Percentiles rank a stretch among this genome's conserved stretches.
These are phyloP conservation scores for Drosophila willistoni DNA, from an alignment of 1,140 invertebrate species.

Conservation along the genomic window DNA sequence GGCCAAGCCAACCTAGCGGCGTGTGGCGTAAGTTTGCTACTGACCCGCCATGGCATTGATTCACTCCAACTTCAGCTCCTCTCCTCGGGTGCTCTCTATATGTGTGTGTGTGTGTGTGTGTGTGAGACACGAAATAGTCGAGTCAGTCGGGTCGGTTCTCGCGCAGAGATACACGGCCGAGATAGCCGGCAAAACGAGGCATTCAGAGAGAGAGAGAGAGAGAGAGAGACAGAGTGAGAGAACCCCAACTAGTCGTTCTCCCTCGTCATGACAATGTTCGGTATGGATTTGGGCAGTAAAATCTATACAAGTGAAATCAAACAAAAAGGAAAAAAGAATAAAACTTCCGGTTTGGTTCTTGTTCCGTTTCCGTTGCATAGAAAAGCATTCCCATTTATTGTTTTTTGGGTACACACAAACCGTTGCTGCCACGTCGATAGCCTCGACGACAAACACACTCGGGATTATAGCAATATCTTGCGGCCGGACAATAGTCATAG, in stretches of 20 bases:
- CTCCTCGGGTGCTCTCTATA: constrained; percentile 52
- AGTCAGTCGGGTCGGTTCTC: constrained; percentile 10
- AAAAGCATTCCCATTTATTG: constrained; percentile 24
- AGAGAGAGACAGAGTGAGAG: background rate
- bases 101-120: constrained; percentile 1
- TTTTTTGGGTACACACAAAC: constrained; percentile 39
- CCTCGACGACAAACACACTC: constrained; percentile 53
- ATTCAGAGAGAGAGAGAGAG: no score
- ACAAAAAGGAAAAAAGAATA: no score
- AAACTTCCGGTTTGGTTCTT: no score
- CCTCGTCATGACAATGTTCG: background rate
- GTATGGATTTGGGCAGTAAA: background rate
- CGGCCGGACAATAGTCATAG: constrained; percentile 30
- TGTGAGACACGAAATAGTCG: constrained; percentile 21
- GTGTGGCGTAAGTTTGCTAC: constrained; percentile 75
- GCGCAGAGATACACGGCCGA: background rate
- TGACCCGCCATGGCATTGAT: constrained; percentile 45
- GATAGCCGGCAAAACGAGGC: constrained; percentile 24
- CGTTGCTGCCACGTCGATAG: constrained; percentile 30
- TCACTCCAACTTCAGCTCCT: constrained; percentile 51
- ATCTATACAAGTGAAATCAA: no score
- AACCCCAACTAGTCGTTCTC: background rate
- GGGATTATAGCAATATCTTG: constrained; percentile 54
- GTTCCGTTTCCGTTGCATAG: no score
- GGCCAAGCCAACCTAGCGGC: constrained; percentile 74